Base-by-base conservation (phyloP, 2,113 vertebrate species). In the Coryphaenoides rupestris region DNA sequence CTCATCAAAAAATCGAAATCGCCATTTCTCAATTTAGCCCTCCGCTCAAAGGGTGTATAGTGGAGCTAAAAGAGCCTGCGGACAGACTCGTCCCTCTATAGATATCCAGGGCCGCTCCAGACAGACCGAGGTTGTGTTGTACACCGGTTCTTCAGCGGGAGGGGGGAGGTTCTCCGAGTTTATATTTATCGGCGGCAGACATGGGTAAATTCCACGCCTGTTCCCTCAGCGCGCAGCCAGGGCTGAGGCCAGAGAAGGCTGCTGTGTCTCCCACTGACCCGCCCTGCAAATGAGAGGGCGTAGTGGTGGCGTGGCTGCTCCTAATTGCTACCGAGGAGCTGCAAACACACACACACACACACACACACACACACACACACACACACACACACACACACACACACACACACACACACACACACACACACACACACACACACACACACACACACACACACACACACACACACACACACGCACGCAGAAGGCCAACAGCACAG, bases 251-350 rank as follows among this genome's bases (percentile, higher is more conserved):
- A 80, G 74, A 82, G 74, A 85, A 77, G 85, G 82, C 78, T 79
- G 68, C 78, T 74, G 74, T 73, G 76, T 80, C 79, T 90, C 87
- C 82, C 58, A 76, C 79, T 84, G 87, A 86, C 87, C 90, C 88
- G 73, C 89, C 89, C 87, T 84, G 81, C 78, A 90, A 91, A 92
- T 92, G 88, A 92, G 86, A 91, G 90, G 87, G 87, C 88, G 84
- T 77, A 70, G 78, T 76, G 74, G 81, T 78, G 67, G 82, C 70
- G 78, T 78, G 86, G 86, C 81, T 76, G 74, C 86, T 84, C 77
- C 77, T 90, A 90, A 90, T 91, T 90, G 86, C 88, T 82, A 88
- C 79, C 77, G 85, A 87, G 84, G 78, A 84, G 84, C 82, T 87
- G 80, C 82, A 86, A 82, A 84, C 21, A 81, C 33, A 40, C 33